phyloP scores from a whole-genome alignment of 2,113 vertebrate species.

The Grammomys dolichurus region DNA sequence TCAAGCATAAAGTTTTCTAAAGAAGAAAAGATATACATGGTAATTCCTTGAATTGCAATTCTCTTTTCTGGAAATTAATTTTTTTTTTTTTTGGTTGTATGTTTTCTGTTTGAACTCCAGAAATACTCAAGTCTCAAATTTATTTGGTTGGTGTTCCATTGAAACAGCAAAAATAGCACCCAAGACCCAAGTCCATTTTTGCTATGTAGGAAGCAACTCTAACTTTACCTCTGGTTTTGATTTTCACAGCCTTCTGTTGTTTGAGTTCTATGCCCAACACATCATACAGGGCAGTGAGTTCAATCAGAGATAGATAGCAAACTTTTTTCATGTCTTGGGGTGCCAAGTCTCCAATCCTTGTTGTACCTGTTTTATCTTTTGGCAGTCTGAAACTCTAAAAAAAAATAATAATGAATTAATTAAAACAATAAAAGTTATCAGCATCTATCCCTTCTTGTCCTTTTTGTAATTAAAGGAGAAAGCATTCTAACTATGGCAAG shows the following conservation, averaged over 20 bases:
- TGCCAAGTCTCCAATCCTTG: conserved; percentile 95
- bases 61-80: not conserved
- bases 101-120: not conserved
- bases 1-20: not conserved
- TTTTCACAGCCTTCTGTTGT: conserved; percentile 93
- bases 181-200: conserved; percentile 12
- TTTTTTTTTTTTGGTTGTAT: not conserved
- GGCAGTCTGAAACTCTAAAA: conserved; percentile 93
- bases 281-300: conserved; percentile 96
- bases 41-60: conserved; percentile 7
- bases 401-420: not conserved
- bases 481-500: not conserved
- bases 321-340: conserved; percentile 97
- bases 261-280: conserved; percentile 93
- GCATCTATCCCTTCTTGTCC: not conserved
- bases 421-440: not conserved
- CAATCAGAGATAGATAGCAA: conserved; percentile 92
- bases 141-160: not conserved
- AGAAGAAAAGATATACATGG: not conserved
- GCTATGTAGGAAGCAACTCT: not conserved
- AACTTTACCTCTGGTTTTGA: conserved; percentile 93
- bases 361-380: conserved; percentile 96
- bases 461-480: not conserved
- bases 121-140: not conserved
- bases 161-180: not conserved